Evolutionary conservation across 2,888 invertebrate genomes (phyloP).

Genomic region (Nomada fabriciana): DNA sequence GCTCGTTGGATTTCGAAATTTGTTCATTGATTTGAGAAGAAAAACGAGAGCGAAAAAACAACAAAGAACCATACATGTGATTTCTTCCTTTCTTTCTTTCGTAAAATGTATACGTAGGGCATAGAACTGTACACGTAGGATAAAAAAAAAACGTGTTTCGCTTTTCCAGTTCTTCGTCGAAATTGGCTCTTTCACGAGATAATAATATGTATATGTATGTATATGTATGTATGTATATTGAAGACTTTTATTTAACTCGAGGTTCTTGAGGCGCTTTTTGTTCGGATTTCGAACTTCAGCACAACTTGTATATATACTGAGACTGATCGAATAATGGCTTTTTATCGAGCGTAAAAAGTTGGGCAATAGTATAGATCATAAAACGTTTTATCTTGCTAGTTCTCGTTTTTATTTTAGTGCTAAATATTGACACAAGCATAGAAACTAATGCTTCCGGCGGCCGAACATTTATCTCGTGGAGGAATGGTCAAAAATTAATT

Average conservation of each 20-base stretch:
- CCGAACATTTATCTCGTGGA: slow-evolving; percentile 35
- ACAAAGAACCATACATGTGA: slow-evolving; percentile 19
- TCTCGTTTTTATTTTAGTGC: slow-evolving; percentile 14
- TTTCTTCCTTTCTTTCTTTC: background rate
- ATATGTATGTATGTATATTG: background rate
- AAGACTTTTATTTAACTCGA: background rate
- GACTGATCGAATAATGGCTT: slow-evolving; percentile 60
- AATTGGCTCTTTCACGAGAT: slow-evolving; percentile 38
- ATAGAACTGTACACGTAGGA: slow-evolving; percentile 43
- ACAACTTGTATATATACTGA: slow-evolving; percentile 56
- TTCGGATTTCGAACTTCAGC: slow-evolving; percentile 54
- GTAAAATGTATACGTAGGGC: slow-evolving; percentile 1
- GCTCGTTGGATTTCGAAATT: slow-evolving; percentile 49
- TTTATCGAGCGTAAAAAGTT: slow-evolving; percentile 30
- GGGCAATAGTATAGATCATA: slow-evolving; percentile 28
- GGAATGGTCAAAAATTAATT: slow-evolving; percentile 12
- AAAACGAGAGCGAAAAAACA: background rate
- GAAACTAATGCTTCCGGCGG: slow-evolving; percentile 22
- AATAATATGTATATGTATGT: no score
- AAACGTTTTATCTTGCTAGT: slow-evolving; percentile 6
- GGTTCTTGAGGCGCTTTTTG: slow-evolving; percentile 31
- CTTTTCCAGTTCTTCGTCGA: slow-evolving; percentile 61
- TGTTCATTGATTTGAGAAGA: background rate
- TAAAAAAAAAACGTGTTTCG: slow-evolving; percentile 34
- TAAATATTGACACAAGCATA: background rate